phyloP scores from a whole-genome alignment of 2,797 vertebrate species.

The Melanotaenia parkinsoni region DNA sequence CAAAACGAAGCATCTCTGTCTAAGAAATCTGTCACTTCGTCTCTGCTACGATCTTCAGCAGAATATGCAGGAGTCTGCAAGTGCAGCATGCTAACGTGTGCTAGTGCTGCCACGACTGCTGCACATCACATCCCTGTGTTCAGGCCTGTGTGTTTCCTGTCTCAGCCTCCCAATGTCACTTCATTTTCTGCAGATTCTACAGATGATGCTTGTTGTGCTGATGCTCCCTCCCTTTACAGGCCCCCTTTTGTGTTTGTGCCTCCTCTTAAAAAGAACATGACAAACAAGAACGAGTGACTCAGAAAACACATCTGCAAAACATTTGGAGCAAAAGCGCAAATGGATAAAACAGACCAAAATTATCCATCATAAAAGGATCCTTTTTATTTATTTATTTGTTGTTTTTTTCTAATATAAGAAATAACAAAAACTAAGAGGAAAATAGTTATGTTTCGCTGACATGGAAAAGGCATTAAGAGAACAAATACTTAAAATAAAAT shows the following conservation, averaged over 20 bases:
- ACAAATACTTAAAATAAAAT: no score
- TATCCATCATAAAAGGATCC: background rate
- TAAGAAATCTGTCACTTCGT: slow-evolving; percentile 75
- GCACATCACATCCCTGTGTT: slow-evolving; percentile 53
- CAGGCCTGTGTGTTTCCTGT: slow-evolving; percentile 41
- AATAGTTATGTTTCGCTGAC: no score
- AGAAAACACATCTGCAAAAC: slow-evolving; percentile 41
- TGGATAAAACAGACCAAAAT: slow-evolving; percentile 8
- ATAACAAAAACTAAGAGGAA: no score
- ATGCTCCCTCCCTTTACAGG: slow-evolving; percentile 10
- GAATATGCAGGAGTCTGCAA: slow-evolving; percentile 70
- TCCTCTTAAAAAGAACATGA: slow-evolving; percentile 18
- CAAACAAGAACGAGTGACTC: slow-evolving; percentile 14
- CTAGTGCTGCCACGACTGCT: slow-evolving; percentile 73
- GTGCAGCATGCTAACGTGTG: slow-evolving; percentile 65
- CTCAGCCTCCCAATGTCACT: slow-evolving; percentile 34
- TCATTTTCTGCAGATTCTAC: slow-evolving; percentile 31
- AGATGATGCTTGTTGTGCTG: slow-evolving; percentile 43
- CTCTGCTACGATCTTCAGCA: slow-evolving; percentile 39
- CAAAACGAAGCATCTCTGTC: slow-evolving; percentile 63
- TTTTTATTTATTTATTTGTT: background rate
- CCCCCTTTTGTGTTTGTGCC: slow-evolving; percentile 11
- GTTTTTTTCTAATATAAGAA: no score
- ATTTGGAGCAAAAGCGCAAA: slow-evolving; percentile 36
- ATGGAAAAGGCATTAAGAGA: no score